Evolutionary conservation across 1,140 invertebrate species (phyloP).

Genomic region (Druon quercuslanigerum): DNA sequence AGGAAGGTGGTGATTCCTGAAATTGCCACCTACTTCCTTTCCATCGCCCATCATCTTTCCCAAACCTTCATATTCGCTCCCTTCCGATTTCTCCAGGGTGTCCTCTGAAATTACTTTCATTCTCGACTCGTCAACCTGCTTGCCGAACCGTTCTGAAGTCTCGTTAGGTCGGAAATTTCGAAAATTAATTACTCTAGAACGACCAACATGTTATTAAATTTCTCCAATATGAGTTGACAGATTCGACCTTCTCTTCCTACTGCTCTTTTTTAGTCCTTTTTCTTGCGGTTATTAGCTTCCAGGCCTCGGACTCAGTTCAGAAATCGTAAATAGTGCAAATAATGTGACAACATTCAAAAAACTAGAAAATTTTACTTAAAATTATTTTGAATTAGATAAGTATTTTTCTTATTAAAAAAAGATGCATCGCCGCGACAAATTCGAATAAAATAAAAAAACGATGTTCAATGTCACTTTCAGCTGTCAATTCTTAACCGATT

Average conservation of each 20-base stretch:
- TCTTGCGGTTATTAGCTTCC: not conserved
- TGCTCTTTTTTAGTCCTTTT: not conserved
- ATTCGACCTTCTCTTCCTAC: not conserved
- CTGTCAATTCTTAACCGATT: no score
- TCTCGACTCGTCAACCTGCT: constrained; percentile 26
- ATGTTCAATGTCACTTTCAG: no score
- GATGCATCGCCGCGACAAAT: no score
- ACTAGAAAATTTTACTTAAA: no score
- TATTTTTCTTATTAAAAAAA: no score
- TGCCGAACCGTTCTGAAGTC: constrained; percentile 31
- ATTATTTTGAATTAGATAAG: no score
- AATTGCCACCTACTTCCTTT: constrained; percentile 24
- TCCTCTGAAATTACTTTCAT: constrained; percentile 41
- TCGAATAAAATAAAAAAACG: no score
- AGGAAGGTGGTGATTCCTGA: constrained; percentile 6
- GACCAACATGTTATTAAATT: constrained; percentile 38
- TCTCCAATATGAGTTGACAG: constrained; percentile 18
- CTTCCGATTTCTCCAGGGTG: constrained; percentile 33
- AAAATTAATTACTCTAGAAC: constrained; percentile 44
- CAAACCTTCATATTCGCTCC: constrained; percentile 16
- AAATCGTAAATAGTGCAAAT: no score
- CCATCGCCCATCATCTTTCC: constrained; percentile 19
- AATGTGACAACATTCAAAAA: no score
- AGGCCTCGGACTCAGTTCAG: no score
- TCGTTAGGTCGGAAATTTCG: constrained; percentile 48